These are phyloP conservation scores for Nipponia nippon DNA, from an alignment of 2,113 vertebrate genomes.

Conservation along the genomic window DNA sequence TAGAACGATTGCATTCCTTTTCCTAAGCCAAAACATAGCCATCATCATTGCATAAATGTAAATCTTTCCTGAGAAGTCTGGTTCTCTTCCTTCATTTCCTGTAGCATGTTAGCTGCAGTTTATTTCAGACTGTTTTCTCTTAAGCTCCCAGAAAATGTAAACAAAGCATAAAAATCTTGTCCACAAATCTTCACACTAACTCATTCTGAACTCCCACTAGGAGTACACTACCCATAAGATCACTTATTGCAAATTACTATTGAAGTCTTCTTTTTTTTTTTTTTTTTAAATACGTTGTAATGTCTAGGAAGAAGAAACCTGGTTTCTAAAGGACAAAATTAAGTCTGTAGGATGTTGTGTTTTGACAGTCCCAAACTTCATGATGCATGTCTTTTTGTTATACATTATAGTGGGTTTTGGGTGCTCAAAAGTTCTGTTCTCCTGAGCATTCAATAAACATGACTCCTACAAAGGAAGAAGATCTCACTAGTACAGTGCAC, in stretches of 20 bases:
- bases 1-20: constrained; percentile 19
- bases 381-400: not conserved
- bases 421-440: not conserved
- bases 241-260: not conserved
- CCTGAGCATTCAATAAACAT: not conserved
- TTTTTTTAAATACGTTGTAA: not conserved
- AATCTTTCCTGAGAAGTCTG: constrained; percentile 26
- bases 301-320: not conserved
- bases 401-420: not conserved
- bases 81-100: constrained; percentile 42
- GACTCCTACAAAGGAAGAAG: not conserved
- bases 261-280: not conserved
- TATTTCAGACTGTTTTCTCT: constrained; percentile 33
- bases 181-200: not conserved
- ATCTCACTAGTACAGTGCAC: not conserved
- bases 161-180: constrained; percentile 23
- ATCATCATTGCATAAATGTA: not conserved
- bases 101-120: constrained; percentile 6
- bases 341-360: not conserved
- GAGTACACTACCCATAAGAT: not conserved
- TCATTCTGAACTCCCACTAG: not conserved
- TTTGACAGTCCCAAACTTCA: not conserved
- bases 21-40: constrained; percentile 8
- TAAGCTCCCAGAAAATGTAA: constrained; percentile 37
- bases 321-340: not conserved